phyloP scores from a whole-genome alignment of 2,797 vertebrate species.

The Myotis vivesi region DNA sequence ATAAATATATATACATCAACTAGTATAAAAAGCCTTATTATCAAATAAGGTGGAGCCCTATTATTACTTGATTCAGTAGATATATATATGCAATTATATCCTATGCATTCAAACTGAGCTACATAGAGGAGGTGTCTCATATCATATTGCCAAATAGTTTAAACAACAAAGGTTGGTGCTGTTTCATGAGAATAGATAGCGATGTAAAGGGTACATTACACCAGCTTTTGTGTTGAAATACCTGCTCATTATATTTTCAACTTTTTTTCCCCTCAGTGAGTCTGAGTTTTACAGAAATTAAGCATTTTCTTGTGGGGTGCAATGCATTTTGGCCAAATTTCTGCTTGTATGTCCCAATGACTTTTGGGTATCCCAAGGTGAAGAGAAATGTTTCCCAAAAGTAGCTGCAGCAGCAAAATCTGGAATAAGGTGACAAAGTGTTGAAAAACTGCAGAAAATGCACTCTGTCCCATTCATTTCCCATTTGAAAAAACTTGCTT shows the following conservation, averaged over 20 bases:
- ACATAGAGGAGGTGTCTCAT: background rate
- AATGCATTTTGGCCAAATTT: conserved; percentile 51
- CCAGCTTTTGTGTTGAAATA: background rate
- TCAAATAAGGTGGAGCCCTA: background rate
- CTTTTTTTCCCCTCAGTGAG: background rate
- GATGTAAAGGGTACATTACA: background rate
- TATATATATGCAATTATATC: background rate
- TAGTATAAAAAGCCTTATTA: conserved; percentile 1
- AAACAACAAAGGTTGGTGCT: background rate
- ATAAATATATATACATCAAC: background rate
- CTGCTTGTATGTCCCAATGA: background rate
- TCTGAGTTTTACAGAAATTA: conserved; percentile 38
- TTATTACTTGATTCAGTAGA: background rate
- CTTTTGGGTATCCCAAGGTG: background rate
- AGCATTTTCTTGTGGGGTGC: conserved; percentile 21
- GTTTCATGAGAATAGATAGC: background rate
- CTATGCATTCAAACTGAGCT: background rate
- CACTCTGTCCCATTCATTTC: conserved; percentile 26
- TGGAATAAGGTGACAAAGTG: conserved; percentile 24
- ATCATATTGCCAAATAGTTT: background rate
- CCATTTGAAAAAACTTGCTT: conserved; percentile 18
- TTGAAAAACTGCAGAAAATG: background rate
- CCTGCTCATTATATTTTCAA: background rate
- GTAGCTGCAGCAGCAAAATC: conserved; percentile 29
- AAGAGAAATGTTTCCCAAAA: conserved; percentile 48